A percentile compares a stretch with the other conserved stretches of the same genome.
Conservation (phyloP, 2,797 vertebrate species). For the Cirrhinus mrigala region DNA sequence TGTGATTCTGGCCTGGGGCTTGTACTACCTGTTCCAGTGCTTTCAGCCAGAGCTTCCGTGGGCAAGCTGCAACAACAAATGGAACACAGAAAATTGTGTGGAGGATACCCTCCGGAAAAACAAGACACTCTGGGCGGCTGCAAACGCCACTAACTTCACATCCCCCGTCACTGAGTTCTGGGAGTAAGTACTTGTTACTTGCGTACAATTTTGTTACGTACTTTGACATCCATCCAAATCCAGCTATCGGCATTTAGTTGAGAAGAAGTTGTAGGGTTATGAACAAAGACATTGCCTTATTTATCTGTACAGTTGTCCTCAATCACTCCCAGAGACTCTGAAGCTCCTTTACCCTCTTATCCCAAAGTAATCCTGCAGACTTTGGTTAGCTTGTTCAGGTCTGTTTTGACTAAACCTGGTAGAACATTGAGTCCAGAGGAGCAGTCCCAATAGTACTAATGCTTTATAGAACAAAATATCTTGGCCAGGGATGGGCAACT, state of each 20-base stretch:
- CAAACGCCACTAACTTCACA: constrained; percentile 82
- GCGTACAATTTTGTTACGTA: not conserved
- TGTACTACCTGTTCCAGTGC: constrained; percentile 96
- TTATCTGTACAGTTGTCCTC: not conserved
- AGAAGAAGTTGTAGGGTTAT: not conserved
- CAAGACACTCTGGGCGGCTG: constrained; percentile 74
- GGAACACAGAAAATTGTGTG: constrained; percentile 84
- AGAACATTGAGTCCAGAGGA: not conserved
- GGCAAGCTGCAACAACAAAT: constrained; percentile 86
- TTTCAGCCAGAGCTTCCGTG: constrained; percentile 86
- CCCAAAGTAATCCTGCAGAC: not conserved
- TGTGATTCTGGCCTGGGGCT: constrained; percentile 96
- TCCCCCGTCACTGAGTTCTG: constrained; percentile 90
- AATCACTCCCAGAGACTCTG: not conserved
- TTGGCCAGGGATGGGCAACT: not conserved
- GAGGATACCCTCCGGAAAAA: constrained; percentile 87
- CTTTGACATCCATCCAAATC: not conserved
- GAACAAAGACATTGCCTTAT: not conserved
- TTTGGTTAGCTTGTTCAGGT: not conserved
- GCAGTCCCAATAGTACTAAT: not conserved
- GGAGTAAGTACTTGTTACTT: constrained; percentile 82
- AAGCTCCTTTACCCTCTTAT: not conserved
- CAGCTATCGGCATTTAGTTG: not conserved
- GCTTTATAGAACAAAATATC: not conserved
- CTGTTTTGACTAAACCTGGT: not conserved